These are phyloP conservation scores for Drosophila tripunctata DNA, from an alignment of 2,888 invertebrate species.

Conservation along the genomic window DNA sequence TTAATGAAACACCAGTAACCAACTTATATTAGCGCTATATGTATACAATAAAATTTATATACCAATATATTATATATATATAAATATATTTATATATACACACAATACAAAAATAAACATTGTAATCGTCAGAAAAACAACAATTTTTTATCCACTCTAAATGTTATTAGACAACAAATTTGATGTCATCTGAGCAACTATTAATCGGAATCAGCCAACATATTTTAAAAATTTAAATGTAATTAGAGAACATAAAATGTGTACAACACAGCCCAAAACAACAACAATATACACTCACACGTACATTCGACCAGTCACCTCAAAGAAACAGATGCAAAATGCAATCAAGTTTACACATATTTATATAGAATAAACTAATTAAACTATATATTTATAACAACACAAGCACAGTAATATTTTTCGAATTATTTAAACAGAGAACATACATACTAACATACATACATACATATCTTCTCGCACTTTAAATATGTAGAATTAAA, in stretches of 20 bases:
- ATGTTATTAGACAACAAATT: constrained; percentile 68
- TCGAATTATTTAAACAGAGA: constrained; percentile 47
- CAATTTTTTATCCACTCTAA: constrained; percentile 57
- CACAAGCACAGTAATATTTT: constrained; percentile 53
- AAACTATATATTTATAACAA: constrained; percentile 2
- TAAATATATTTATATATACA: constrained; percentile 14
- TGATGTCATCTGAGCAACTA: constrained; percentile 45
- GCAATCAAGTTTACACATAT: constrained; percentile 42
- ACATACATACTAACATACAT: constrained; percentile 10
- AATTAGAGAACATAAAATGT: constrained; percentile 39
- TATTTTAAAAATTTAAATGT: constrained; percentile 43
- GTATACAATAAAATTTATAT: constrained; percentile 42
- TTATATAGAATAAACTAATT: constrained; percentile 19
- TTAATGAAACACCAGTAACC: constrained; percentile 70
- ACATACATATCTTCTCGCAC: constrained; percentile 19
- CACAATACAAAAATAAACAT: constrained; percentile 26
- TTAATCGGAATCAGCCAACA: constrained; percentile 23
- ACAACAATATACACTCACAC: constrained; percentile 15
- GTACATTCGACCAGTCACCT: constrained; percentile 6
- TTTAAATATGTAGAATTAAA: too few species aligned
- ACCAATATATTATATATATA: not conserved
- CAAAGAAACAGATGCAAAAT: constrained; percentile 35
- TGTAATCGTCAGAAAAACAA: constrained; percentile 38
- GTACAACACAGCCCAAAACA: constrained; percentile 40
- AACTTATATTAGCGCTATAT: constrained; percentile 63